Evolutionary conservation across 1,140 invertebrate species (phyloP).

Genomic region (Melanaphis sacchari): DNA sequence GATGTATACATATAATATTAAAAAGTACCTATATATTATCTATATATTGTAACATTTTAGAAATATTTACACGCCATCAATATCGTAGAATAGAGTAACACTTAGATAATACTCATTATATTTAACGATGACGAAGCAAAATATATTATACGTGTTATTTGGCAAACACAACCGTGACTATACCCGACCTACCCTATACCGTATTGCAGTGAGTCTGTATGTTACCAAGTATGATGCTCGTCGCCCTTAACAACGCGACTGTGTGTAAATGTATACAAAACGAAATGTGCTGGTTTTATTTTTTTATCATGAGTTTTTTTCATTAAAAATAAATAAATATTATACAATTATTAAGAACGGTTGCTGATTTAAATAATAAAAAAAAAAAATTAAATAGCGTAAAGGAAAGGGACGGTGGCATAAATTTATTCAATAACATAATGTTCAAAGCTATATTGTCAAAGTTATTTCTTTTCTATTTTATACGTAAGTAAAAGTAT

Average conservation of each 20-base stretch:
- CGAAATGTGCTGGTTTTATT: not conserved
- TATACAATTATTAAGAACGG: no score
- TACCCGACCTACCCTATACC: not conserved
- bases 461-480: not conserved
- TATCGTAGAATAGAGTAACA: not conserved
- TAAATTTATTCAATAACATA: not conserved
- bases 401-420: not conserved
- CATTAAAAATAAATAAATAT: no score
- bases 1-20: no score
- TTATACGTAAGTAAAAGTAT: not conserved
- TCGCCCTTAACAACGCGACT: not conserved
- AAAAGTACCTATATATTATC: no score
- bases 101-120: not conserved
- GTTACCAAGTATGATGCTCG: not conserved
- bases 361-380: not conserved
- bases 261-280: not conserved
- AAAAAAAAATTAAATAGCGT: no score
- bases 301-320: no score
- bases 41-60: no score
- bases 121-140: not conserved
- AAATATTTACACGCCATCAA: no score
- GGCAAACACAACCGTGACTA: not conserved
- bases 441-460: not conserved
- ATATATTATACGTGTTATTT: not conserved
- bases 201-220: not conserved